Conservation (phyloP, 2,797 vertebrate species). For the Eulemur mongoz region DNA sequence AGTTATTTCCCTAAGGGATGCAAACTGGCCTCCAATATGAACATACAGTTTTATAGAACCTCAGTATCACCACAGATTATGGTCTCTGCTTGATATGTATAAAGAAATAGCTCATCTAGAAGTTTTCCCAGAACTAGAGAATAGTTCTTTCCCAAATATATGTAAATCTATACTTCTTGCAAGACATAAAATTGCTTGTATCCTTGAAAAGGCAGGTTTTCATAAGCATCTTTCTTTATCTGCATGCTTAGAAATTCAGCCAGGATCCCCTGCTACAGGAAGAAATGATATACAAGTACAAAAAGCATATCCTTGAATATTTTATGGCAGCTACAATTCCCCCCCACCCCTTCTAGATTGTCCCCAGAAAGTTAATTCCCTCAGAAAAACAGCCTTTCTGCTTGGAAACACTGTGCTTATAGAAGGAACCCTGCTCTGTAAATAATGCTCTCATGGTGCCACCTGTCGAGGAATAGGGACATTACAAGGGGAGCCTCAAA, state of each 20-base stretch:
- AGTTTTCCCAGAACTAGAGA: neutral
- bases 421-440: neutral
- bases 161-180: neutral
- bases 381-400: constrained; percentile 42
- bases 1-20: neutral
- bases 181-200: neutral
- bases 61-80: neutral
- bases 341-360: neutral
- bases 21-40: neutral
- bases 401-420: constrained; percentile 29
- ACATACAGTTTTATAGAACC: neutral
- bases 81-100: neutral
- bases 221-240: constrained; percentile 13
- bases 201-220: constrained; percentile 45
- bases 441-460: constrained; percentile 60
- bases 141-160: neutral
- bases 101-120: neutral
- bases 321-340: neutral
- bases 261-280: neutral
- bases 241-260: constrained; percentile 17
- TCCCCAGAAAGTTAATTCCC: constrained; percentile 43
- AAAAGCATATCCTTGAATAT: neutral
- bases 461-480: constrained; percentile 42
- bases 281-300: neutral
- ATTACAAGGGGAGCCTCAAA: constrained; percentile 54